These are phyloP conservation scores for Tursiops truncatus DNA, from an alignment of 2,113 vertebrate species.

Conservation along the genomic window DNA sequence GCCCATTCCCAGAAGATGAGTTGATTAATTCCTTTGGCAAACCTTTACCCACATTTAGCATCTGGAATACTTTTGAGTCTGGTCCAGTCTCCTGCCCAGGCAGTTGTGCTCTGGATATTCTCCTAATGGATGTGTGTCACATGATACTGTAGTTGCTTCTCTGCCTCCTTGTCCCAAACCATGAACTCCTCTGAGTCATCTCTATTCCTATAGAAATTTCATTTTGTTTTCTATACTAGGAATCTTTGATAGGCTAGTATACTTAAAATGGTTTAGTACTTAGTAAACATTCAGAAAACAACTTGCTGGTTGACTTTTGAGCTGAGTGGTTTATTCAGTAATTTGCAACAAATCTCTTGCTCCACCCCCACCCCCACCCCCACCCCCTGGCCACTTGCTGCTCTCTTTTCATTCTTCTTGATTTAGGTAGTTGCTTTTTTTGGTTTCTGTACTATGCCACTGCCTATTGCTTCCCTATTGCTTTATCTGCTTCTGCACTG, in stretches of 20 bases:
- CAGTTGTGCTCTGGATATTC: not conserved
- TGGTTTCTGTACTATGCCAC: not conserved
- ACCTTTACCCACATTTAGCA: not conserved
- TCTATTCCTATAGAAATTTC: constrained; percentile 1
- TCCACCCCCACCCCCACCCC: fast-evolving
- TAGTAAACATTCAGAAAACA: constrained; percentile 20
- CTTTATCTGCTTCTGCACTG: not conserved
- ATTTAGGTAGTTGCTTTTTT: not conserved
- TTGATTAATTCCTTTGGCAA: constrained; percentile 11
- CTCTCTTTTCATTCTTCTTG: not conserved
- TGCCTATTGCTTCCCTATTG: not conserved
- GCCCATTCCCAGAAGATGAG: not conserved
- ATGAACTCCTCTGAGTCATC: not conserved
- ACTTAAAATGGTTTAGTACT: not conserved
- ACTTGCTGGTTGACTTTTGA: not conserved
- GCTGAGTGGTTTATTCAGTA: not conserved
- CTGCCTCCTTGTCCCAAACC: not conserved
- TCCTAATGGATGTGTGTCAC: not conserved
- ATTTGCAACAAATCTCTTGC: not conserved
- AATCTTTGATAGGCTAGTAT: not conserved
- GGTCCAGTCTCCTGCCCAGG: not conserved
- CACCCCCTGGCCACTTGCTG: not conserved
- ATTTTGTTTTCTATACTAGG: not conserved
- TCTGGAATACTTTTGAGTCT: not conserved
- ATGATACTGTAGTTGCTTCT: not conserved